These are phyloP conservation scores for Ectropis crepuscularia DNA, from an alignment of 2,888 invertebrate species.

Conservation along the genomic window DNA sequence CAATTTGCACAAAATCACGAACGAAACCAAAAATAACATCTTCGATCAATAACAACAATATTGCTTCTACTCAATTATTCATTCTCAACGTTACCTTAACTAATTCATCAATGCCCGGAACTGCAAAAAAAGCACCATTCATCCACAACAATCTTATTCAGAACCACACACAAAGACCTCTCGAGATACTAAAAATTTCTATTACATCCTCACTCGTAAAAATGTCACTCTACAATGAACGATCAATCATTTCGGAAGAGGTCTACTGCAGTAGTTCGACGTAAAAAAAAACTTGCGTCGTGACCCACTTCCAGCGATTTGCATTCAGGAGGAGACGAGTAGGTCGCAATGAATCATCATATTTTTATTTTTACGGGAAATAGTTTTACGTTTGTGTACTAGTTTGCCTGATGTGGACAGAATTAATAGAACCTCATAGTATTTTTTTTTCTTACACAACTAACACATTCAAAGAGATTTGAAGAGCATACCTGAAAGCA, in stretches of 20 bases:
- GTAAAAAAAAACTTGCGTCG: slow-evolving; percentile 71
- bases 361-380: slow-evolving; percentile 40
- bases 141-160: slow-evolving; percentile 60
- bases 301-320: slow-evolving; percentile 81
- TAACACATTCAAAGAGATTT: too few species aligned
- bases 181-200: slow-evolving; percentile 67
- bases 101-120: slow-evolving; percentile 76
- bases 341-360: slow-evolving; percentile 75
- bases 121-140: slow-evolving; percentile 63
- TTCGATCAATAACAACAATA: slow-evolving; percentile 11
- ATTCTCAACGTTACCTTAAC: slow-evolving; percentile 52
- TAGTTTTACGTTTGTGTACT: too few species aligned
- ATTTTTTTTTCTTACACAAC: too few species aligned
- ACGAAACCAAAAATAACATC: background rate
- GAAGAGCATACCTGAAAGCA: too few species aligned
- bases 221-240: slow-evolving; percentile 73
- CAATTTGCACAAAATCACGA: too few species aligned
- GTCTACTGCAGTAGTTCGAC: slow-evolving; percentile 62
- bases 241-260: slow-evolving; percentile 78
- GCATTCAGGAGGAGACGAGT: slow-evolving; percentile 66
- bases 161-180: slow-evolving; percentile 65
- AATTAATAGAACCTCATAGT: too few species aligned
- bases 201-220: slow-evolving; percentile 71
- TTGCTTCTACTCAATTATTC: slow-evolving; percentile 28
- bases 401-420: too few species aligned